Conservation (phyloP, 2,113 vertebrate species). For the Colius striatus region DNA sequence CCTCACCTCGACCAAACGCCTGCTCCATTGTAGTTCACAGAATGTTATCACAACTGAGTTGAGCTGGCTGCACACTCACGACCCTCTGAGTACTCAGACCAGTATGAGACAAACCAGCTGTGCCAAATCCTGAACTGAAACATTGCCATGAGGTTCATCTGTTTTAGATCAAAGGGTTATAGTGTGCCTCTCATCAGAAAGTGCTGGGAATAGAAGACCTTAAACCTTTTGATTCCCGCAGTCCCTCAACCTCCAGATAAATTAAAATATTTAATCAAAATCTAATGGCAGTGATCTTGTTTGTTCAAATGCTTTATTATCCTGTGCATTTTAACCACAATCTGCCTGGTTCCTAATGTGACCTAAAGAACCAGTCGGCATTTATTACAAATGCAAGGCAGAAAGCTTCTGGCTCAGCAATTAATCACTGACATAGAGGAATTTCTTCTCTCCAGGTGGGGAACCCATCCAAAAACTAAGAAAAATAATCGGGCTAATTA, state of each 20-base stretch:
- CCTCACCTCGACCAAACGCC: background rate
- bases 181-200: background rate
- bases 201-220: background rate
- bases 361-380: slow-evolving; percentile 76
- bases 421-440: slow-evolving; percentile 97
- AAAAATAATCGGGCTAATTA: slow-evolving; percentile 99
- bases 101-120: slow-evolving; percentile 35
- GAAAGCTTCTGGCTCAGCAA: slow-evolving; percentile 90
- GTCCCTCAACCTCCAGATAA: slow-evolving; percentile 62
- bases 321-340: slow-evolving; percentile 67
- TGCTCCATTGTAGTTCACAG: background rate
- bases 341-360: slow-evolving; percentile 74
- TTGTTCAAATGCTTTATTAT: slow-evolving; percentile 78
- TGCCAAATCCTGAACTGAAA: slow-evolving; percentile 30
- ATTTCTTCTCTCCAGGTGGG: slow-evolving; percentile 96
- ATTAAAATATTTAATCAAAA: slow-evolving; percentile 83
- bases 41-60: background rate
- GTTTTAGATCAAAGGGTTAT: slow-evolving; percentile 28
- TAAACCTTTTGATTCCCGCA: slow-evolving; percentile 24
- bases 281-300: slow-evolving; percentile 72
- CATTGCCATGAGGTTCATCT: slow-evolving; percentile 35
- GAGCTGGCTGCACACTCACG: background rate
- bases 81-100: background rate
- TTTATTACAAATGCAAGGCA: slow-evolving; percentile 86
- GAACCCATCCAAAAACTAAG: slow-evolving; percentile 91